Evolutionary conservation across 2,888 invertebrate species (phyloP).

Genomic region (Heliconius charithonia): DNA sequence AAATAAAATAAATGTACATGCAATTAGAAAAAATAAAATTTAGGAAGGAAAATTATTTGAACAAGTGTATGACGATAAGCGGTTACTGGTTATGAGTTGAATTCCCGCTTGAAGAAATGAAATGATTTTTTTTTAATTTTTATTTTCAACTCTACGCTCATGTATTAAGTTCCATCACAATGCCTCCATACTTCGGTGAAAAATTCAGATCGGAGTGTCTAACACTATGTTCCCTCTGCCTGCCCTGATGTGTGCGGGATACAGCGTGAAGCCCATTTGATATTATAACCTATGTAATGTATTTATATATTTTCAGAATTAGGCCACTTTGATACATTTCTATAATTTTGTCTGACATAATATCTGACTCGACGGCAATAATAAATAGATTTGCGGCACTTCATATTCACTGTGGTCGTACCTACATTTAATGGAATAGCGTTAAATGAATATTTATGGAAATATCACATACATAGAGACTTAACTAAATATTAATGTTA

Average conservation of each 20-base stretch:
- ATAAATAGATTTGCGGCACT: slow-evolving; percentile 26
- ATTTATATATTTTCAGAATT: neutral
- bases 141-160: too few relatives aligned
- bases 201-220: neutral
- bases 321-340: neutral
- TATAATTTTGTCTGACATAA: neutral
- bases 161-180: too few relatives aligned
- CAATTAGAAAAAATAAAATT: too few relatives aligned
- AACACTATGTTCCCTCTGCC: neutral
- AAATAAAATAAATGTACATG: too few relatives aligned
- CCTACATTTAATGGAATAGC: slow-evolving; percentile 12
- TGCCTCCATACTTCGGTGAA: too few relatives aligned
- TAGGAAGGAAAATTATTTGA: too few relatives aligned
- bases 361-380: slow-evolving; percentile 5
- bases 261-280: neutral
- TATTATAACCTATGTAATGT: neutral
- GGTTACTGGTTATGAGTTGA: too few relatives aligned
- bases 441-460: slow-evolving; percentile 22
- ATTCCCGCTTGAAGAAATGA: too few relatives aligned
- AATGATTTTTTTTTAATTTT: too few relatives aligned
- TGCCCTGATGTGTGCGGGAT: neutral
- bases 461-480: neutral
- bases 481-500: neutral
- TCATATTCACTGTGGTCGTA: slow-evolving; percentile 18
- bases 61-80: too few relatives aligned